Percentiles rank a stretch among this genome's conserved stretches.
Evolutionary conservation across 2,797 vertebrate genomes (phyloP).

Genomic region (Gouania willdenowi): DNA sequence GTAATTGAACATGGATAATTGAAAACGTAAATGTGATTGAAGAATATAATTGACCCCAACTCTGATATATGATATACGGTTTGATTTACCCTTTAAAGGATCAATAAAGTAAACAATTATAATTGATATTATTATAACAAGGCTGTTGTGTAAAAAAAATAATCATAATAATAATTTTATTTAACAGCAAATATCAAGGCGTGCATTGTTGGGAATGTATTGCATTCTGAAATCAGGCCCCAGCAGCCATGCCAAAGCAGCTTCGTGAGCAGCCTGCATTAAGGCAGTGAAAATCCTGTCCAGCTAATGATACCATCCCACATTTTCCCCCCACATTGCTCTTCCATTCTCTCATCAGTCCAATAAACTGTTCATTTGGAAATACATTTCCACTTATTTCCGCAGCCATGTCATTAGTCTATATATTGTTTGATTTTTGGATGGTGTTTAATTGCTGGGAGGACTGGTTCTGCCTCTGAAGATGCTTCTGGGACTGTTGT

Average conservation of each 20-base stretch:
- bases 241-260: constrained; percentile 37
- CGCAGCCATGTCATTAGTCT: constrained; percentile 20
- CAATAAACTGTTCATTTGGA: constrained; percentile 4
- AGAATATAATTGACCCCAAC: no score
- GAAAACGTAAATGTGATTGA: no score
- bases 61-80: no score
- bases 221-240: no score
- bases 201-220: no score
- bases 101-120: no score
- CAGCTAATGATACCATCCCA: constrained; percentile 44
- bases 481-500: constrained; percentile 31
- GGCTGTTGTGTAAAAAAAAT: no score
- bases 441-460: constrained; percentile 23
- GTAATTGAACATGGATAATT: no score
- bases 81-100: no score
- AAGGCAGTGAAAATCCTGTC: constrained; percentile 27
- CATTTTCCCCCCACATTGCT: constrained; percentile 19
- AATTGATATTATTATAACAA: no score
- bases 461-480: constrained; percentile 25
- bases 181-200: no score
- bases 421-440: constrained; percentile 22
- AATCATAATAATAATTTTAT: no score
- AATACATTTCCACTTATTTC: not conserved
- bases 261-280: constrained; percentile 26
- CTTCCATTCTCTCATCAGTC: constrained; percentile 17